Evolutionary conservation across 2,797 vertebrate genomes (phyloP).

Genomic region (Enteromius argenteus): DNA sequence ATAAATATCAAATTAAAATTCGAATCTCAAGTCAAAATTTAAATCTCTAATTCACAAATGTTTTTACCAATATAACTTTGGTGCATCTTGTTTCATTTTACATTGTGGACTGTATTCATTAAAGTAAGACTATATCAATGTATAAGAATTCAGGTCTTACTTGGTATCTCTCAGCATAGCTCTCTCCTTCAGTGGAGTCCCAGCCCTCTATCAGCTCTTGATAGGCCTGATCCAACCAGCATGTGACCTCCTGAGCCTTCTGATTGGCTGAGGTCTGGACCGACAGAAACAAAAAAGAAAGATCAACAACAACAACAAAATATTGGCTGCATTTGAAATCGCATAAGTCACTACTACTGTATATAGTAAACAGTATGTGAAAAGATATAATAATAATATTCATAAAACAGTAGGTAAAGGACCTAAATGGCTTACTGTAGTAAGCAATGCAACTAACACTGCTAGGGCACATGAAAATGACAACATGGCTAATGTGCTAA

Average conservation of each 20-base stretch:
- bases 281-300: neutral
- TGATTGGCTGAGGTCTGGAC: slow-evolving; percentile 71
- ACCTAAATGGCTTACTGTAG: neutral
- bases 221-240: slow-evolving; percentile 86
- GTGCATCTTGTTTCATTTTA: slow-evolving; percentile 1
- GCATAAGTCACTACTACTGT: neutral
- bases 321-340: neutral
- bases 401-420: neutral
- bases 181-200: slow-evolving; percentile 82
- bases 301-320: neutral
- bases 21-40: too few species aligned
- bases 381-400: neutral
- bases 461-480: neutral
- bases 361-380: neutral
- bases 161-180: slow-evolving; percentile 85
- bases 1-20: neutral
- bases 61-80: neutral
- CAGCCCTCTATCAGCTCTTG: slow-evolving; percentile 84
- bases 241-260: slow-evolving; percentile 82
- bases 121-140: neutral
- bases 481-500: neutral
- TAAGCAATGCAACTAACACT: neutral
- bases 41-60: neutral
- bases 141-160: slow-evolving; percentile 71
- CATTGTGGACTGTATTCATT: neutral